A percentile compares a stretch with the other conserved stretches of the same genome.
Evolutionary conservation across 2,888 invertebrate genomes (phyloP).

Genomic region (Xylocampa areola): DNA sequence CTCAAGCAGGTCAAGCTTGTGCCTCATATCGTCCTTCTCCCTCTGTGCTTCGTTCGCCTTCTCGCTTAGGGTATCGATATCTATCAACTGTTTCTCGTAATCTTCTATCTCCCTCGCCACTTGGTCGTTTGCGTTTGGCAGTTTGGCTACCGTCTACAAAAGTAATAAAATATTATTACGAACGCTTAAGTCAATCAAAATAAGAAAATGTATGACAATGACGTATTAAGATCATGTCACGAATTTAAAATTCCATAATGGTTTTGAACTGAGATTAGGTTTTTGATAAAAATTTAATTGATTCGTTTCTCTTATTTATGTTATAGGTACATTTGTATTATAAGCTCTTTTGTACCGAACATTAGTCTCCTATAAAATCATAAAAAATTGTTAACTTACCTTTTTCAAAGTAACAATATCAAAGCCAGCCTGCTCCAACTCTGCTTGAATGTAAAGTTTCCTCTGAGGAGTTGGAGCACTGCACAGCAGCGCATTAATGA

Average conservation of each 20-base stretch:
- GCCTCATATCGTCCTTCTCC: constrained; percentile 91
- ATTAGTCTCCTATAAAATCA: background rate
- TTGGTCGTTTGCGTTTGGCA: constrained; percentile 91
- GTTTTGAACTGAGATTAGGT: too few species aligned
- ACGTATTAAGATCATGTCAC: too few species aligned
- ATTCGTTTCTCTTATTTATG: too few species aligned
- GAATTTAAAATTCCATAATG: too few species aligned
- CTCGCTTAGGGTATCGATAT: constrained; percentile 93
- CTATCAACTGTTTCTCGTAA: constrained; percentile 94
- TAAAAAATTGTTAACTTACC: constrained; percentile 68
- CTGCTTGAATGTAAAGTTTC: constrained; percentile 95
- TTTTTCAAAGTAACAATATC: constrained; percentile 91
- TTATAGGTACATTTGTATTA: too few species aligned
- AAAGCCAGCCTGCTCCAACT: constrained; percentile 95
- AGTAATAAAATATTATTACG: constrained; percentile 1
- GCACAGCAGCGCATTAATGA: constrained; percentile 95
- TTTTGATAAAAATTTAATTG: too few species aligned
- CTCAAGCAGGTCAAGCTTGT: constrained; percentile 92
- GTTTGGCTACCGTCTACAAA: constrained; percentile 91
- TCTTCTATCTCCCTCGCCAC: constrained; percentile 92
- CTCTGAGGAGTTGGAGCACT: constrained; percentile 94
- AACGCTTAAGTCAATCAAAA: background rate
- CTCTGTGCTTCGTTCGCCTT: constrained; percentile 92
- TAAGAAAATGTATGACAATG: background rate
- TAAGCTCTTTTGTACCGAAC: too few species aligned